A percentile compares a stretch with the other conserved stretches of the same genome.
phyloP scores from a whole-genome alignment of 2,113 vertebrate species.

The Takifugu bimaculatus region DNA sequence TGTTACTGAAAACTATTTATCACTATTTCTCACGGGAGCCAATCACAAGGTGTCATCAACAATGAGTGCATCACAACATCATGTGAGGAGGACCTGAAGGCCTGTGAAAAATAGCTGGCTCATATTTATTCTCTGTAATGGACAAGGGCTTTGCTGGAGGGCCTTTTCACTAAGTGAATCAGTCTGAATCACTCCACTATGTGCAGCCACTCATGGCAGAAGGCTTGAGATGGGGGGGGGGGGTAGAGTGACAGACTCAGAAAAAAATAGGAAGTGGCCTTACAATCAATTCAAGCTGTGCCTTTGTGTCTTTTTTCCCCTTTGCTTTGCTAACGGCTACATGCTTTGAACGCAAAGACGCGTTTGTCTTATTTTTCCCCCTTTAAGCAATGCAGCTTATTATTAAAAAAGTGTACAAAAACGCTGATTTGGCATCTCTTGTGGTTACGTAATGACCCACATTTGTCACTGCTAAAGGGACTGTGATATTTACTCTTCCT shows the following conservation, averaged over 20 bases:
- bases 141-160: slow-evolving; percentile 53
- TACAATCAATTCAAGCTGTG: slow-evolving; percentile 44
- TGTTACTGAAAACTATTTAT: slow-evolving; percentile 32
- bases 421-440: slow-evolving; percentile 6
- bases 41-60: slow-evolving; percentile 30
- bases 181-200: slow-evolving; percentile 56
- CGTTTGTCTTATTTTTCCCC: slow-evolving; percentile 4
- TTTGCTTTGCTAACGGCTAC: not conserved
- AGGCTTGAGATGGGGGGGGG: slow-evolving; percentile 23
- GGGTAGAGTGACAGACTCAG: slow-evolving; percentile 36
- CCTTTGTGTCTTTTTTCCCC: slow-evolving; percentile 42
- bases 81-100: slow-evolving; percentile 18
- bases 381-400: slow-evolving; percentile 2
- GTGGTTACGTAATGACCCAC: slow-evolving; percentile 22
- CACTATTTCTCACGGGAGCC: slow-evolving; percentile 6
- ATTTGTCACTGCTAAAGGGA: slow-evolving; percentile 21
- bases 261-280: slow-evolving; percentile 46
- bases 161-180: slow-evolving; percentile 62
- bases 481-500: slow-evolving; percentile 1
- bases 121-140: slow-evolving; percentile 43
- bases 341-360: slow-evolving; percentile 8
- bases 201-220: slow-evolving; percentile 58
- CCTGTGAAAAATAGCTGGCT: slow-evolving; percentile 45
- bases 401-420: slow-evolving; percentile 10
- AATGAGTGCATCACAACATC: slow-evolving; percentile 19